Conservation (phyloP, 2,113 vertebrate genomes). For the Prochilodus magdalenae region DNA sequence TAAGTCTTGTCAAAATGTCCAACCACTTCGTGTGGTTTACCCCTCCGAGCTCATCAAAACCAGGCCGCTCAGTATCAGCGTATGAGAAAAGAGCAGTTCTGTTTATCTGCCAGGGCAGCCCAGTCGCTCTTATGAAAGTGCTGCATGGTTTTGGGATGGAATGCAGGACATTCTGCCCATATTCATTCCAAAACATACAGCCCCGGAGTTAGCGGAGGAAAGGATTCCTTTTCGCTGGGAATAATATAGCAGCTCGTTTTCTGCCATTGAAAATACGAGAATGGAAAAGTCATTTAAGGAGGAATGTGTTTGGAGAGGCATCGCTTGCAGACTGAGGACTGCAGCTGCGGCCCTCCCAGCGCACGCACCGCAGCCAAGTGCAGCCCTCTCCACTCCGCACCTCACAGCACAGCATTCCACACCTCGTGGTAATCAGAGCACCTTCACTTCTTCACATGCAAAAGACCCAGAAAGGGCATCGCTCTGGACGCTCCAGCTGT, state of each 20-base stretch:
- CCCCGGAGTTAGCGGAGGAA: conserved; percentile 32
- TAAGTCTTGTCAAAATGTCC: not conserved
- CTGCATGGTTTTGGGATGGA: not conserved
- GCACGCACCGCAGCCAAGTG: not conserved
- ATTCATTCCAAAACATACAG: conserved; percentile 17
- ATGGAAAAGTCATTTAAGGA: conserved; percentile 57
- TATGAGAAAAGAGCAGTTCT: not conserved
- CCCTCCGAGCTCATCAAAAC: not conserved
- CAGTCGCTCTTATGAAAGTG: conserved; percentile 25
- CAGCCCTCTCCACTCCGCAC: not conserved
- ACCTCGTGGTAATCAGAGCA: too few relatives aligned
- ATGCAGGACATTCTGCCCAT: not conserved
- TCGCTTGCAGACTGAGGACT: conserved; percentile 6
- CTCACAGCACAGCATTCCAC: not conserved
- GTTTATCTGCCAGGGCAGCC: not conserved
- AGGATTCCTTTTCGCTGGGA: conserved; percentile 28
- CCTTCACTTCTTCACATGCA: not conserved
- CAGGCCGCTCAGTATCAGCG: not conserved
- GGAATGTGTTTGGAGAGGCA: conserved; percentile 48
- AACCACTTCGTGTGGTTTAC: too few relatives aligned
- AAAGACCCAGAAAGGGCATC: not conserved
- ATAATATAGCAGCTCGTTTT: conserved; percentile 19
- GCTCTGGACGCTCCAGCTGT: not conserved
- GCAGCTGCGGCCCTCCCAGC: conserved; percentile 23
- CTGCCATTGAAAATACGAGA: conserved; percentile 52